Percentiles rank a stretch among this genome's conserved stretches.
Evolutionary conservation across 2,113 vertebrate species (phyloP).

Genomic region (Daubentonia madagascariensis): DNA sequence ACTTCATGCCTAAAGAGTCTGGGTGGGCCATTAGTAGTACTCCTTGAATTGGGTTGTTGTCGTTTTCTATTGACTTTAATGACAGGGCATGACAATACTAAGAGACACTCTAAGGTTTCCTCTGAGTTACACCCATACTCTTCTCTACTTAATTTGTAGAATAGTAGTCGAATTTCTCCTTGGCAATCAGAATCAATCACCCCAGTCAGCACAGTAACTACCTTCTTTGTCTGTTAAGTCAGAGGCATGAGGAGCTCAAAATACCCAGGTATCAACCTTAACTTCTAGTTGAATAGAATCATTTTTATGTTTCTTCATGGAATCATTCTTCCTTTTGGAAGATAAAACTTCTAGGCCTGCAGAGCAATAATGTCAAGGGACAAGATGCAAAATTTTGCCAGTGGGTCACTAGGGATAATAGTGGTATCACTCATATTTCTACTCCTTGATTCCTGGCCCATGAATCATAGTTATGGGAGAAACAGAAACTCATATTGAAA

Average conservation of each 20-base stretch:
- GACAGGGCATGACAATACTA: neutral
- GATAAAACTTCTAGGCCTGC: neutral
- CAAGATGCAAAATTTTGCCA: no score
- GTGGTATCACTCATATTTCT: neutral
- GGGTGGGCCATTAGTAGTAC: no score
- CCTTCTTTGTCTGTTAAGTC: neutral
- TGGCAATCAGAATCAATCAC: neutral
- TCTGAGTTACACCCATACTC: neutral
- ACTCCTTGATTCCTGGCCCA: neutral
- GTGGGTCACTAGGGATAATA: neutral
- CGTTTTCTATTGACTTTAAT: no score
- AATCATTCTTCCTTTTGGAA: neutral
- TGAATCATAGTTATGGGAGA: neutral
- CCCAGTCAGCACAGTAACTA: neutral
- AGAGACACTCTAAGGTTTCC: neutral
- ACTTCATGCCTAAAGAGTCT: no score
- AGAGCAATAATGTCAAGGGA: neutral
- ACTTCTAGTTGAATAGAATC: neutral
- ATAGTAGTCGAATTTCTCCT: neutral
- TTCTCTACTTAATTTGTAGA: neutral
- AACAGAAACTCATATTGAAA: neutral
- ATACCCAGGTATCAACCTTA: neutral
- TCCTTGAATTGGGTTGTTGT: no score
- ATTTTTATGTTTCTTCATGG: neutral
- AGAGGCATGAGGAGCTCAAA: neutral